These are phyloP conservation scores for Leptopilina drosophilae DNA, from an alignment of 2,888 invertebrate genomes.

Conservation along the genomic window DNA sequence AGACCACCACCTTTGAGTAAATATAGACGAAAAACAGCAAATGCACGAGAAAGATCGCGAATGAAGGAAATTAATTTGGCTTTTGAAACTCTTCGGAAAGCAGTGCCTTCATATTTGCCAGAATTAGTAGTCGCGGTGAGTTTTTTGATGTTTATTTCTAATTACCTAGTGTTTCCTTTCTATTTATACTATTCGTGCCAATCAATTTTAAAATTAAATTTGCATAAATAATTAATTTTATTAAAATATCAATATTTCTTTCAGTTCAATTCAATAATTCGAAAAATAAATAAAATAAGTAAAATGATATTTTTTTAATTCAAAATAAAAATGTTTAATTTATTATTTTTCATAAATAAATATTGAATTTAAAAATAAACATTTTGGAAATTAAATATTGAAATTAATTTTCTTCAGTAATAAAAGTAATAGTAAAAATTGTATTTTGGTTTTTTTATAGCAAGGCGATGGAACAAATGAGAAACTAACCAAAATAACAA, in stretches of 20 bases:
- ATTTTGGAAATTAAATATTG: too few relatives aligned
- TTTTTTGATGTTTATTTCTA: background rate
- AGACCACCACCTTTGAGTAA: constrained; percentile 89
- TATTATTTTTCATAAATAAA: too few relatives aligned
- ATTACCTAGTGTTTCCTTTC: background rate
- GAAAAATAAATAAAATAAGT: background rate
- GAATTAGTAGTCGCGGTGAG: constrained; percentile 50
- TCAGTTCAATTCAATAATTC: too few relatives aligned
- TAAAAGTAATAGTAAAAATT: background rate
- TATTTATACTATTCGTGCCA: background rate
- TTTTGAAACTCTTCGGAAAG: constrained; percentile 88
- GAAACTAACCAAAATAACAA: constrained; percentile 93
- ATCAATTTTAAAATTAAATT: too few relatives aligned
- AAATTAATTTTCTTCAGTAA: too few relatives aligned
- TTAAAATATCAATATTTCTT: too few relatives aligned
- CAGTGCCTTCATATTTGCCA: constrained; percentile 80
- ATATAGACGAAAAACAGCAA: constrained; percentile 93
- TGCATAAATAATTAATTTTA: too few relatives aligned
- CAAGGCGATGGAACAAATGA: constrained; percentile 80
- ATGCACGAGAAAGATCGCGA: constrained; percentile 90
- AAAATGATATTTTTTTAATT: too few relatives aligned
- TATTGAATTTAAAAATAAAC: too few relatives aligned
- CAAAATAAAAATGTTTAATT: too few relatives aligned
- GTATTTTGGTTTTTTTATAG: constrained; percentile 5
- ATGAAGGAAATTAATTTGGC: constrained; percentile 95